These are phyloP conservation scores for Iguana delicatissima DNA, from an alignment of 2,797 vertebrate genomes.

Conservation along the genomic window DNA sequence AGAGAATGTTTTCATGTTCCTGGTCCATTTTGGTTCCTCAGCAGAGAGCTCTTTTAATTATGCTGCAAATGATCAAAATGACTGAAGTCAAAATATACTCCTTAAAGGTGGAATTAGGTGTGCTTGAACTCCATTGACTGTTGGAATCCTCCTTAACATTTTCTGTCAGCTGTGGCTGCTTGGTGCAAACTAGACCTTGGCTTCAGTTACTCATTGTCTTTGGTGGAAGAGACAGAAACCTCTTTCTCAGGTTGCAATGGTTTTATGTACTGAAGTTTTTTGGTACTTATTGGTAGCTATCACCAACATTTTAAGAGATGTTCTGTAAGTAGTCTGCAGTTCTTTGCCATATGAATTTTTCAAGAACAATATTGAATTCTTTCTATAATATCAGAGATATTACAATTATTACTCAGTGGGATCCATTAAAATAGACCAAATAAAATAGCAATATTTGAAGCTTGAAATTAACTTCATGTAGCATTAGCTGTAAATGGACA, in stretches of 20 bases:
- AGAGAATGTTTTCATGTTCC: accelerated
- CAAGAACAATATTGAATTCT: neutral
- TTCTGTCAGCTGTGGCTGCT: neutral
- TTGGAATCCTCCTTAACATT: neutral
- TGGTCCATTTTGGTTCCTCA: neutral
- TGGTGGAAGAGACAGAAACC: neutral
- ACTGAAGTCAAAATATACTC: conserved; percentile 19
- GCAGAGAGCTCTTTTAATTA: conserved; percentile 12
- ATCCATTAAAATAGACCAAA: conserved; percentile 6
- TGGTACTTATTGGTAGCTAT: too few species aligned
- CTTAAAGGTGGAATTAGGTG: neutral
- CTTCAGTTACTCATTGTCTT: neutral
- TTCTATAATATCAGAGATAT: neutral
- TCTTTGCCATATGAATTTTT: neutral
- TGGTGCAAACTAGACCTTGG: neutral
- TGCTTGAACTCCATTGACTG: neutral
- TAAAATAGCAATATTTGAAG: neutral
- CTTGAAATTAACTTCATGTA: neutral
- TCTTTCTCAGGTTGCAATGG: neutral
- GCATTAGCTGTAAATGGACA: neutral
- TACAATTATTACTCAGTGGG: neutral
- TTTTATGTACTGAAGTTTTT: neutral
- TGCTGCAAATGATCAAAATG: neutral
- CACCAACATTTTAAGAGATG: neutral
- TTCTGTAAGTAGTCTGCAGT: neutral